Evolutionary conservation across 2,888 invertebrate genomes (phyloP).

Genomic region (Graphium colonna): DNA sequence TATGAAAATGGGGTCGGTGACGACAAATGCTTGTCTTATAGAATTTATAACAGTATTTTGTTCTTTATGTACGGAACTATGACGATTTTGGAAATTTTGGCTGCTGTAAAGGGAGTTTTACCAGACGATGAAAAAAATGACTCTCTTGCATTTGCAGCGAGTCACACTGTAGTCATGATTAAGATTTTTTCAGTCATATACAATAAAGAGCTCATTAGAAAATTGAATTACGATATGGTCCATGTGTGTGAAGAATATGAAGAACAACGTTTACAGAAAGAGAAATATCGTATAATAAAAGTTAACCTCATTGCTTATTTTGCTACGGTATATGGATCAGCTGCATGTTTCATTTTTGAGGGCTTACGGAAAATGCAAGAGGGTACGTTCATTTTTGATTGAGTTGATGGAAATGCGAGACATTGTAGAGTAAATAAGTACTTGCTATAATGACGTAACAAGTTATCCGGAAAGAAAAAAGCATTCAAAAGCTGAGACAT

Average conservation of each 20-base stretch:
- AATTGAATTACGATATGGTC: conserved; percentile 51
- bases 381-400: conserved; percentile 41
- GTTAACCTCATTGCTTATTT: conserved; percentile 54
- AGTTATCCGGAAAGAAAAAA: too few relatives aligned
- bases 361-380: conserved; percentile 52
- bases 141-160: conserved; percentile 57
- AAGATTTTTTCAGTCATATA: conserved; percentile 53
- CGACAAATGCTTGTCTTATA: conserved; percentile 49
- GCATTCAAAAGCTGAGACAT: too few relatives aligned
- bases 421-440: too few relatives aligned
- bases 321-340: conserved; percentile 47
- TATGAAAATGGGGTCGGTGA: conserved; percentile 50
- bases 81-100: conserved; percentile 64
- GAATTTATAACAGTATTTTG: conserved; percentile 39
- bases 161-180: conserved; percentile 60
- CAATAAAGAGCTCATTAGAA: conserved; percentile 50
- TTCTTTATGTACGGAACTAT: conserved; percentile 49
- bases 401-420: too few relatives aligned
- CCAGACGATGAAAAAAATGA: conserved; percentile 65
- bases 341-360: conserved; percentile 54
- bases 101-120: conserved; percentile 51
- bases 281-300: conserved; percentile 57
- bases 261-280: conserved; percentile 41
- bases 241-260: conserved; percentile 52
- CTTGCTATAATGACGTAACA: too few relatives aligned